Evolutionary conservation across 2,113 vertebrate genomes (phyloP).

Genomic region (Cyphomyrus plagiostoma): DNA sequence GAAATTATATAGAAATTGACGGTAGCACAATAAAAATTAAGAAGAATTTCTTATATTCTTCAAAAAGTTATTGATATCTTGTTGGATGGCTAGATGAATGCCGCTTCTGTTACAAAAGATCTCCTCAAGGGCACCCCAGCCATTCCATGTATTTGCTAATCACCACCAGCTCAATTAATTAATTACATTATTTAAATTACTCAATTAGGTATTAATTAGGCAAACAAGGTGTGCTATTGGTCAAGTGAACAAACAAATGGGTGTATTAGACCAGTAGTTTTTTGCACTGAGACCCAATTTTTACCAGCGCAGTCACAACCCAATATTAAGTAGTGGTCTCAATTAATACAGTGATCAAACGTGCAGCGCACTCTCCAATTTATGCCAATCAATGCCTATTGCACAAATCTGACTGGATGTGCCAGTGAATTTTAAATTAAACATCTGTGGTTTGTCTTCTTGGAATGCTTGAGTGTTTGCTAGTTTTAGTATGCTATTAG

Average conservation of each 20-base stretch:
- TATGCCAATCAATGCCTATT: too few species aligned
- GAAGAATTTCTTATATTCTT: not conserved
- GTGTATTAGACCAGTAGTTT: not conserved
- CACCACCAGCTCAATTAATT: not conserved
- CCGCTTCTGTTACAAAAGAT: not conserved
- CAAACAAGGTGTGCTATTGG: not conserved
- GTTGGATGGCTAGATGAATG: not conserved
- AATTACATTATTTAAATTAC: not conserved
- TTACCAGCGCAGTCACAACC: too few species aligned
- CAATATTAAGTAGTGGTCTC: too few species aligned
- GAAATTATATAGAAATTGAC: not conserved
- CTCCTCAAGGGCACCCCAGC: too few species aligned
- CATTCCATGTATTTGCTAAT: not conserved
- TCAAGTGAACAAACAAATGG: not conserved
- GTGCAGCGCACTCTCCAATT: too few species aligned
- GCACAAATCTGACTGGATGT: too few species aligned
- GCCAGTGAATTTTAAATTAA: too few species aligned
- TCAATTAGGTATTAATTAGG: not conserved
- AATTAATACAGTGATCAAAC: too few species aligned
- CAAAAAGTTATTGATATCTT: not conserved
- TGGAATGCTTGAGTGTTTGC: too few species aligned
- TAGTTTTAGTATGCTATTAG: too few species aligned
- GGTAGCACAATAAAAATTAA: not conserved
- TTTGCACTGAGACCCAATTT: too few species aligned
- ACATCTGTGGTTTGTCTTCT: too few species aligned